phyloP scores from a whole-genome alignment of 2,888 invertebrate species.

The Polyommatus icarus region DNA sequence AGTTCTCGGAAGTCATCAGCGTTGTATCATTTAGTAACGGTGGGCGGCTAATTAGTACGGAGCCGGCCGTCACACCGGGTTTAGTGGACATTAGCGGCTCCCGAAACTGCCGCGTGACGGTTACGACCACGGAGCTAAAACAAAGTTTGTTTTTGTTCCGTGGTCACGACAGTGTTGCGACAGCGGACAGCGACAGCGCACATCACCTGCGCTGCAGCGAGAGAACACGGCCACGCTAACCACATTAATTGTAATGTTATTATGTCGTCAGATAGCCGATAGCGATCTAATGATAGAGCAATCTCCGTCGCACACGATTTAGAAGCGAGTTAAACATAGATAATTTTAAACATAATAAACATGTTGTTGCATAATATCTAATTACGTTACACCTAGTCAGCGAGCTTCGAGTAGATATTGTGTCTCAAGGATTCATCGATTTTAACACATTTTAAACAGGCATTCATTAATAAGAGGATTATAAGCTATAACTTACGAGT shows the following conservation, averaged over 20 bases:
- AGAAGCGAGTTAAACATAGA: neutral
- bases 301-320: neutral
- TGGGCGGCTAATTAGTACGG: neutral
- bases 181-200: neutral
- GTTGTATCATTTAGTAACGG: conserved; percentile 1
- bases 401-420: neutral
- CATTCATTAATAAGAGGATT: neutral
- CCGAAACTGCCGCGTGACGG: neutral
- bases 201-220: neutral
- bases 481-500: too few relatives aligned
- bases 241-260: conserved; percentile 37
- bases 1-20: conserved; percentile 8
- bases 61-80: neutral
- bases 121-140: neutral
- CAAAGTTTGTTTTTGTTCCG: neutral
- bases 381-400: neutral
- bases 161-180: neutral
- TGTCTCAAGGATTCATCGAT: neutral
- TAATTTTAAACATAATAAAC: neutral
- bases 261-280: conserved; percentile 53
- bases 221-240: neutral
- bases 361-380: neutral
- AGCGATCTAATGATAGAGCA: conserved; percentile 32
- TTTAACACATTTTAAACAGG: neutral
- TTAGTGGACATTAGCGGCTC: conserved; percentile 8